Percentiles rank a stretch among this genome's conserved stretches.
phyloP scores from a whole-genome alignment of 2,888 invertebrate genomes.

The Parthenolecanium corni region DNA sequence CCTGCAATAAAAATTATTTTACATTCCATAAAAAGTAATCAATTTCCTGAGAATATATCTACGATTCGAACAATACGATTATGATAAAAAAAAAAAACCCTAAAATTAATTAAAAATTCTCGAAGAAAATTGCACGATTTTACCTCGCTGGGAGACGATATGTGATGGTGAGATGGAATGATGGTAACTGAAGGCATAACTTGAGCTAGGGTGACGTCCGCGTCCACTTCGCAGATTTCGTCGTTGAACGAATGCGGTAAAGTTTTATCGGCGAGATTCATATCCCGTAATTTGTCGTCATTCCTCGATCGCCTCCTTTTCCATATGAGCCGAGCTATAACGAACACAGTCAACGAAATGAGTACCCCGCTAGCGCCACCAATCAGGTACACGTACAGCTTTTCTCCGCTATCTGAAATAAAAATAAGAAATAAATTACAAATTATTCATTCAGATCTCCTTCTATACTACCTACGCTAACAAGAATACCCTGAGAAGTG shows the following conservation, averaged over 20 bases:
- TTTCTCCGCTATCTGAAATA: slow-evolving; percentile 58
- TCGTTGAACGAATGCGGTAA: slow-evolving; percentile 50
- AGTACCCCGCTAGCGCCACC: slow-evolving; percentile 61
- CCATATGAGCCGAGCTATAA: slow-evolving; percentile 57
- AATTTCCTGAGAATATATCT: not conserved
- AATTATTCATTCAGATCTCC: too few species aligned
- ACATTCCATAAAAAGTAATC: not conserved
- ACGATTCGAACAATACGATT: not conserved
- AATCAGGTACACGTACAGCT: slow-evolving; percentile 71
- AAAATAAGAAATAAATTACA: slow-evolving; percentile 24
- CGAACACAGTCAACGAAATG: slow-evolving; percentile 54
- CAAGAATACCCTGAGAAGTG: too few species aligned
- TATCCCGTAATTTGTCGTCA: slow-evolving; percentile 28
- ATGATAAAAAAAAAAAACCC: not conserved
- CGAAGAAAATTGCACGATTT: slow-evolving; percentile 14
- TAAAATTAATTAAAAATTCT: not conserved
- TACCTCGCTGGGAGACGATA: slow-evolving; percentile 33
- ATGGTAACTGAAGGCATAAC: slow-evolving; percentile 50
- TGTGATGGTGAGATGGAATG: slow-evolving; percentile 39
- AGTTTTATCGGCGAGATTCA: slow-evolving; percentile 30
- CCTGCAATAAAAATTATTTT: slow-evolving; percentile 31
- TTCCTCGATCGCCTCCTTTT: slow-evolving; percentile 40
- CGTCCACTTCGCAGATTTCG: slow-evolving; percentile 75
- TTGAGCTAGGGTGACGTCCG: slow-evolving; percentile 62
- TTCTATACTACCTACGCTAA: too few species aligned